Evolutionary conservation across 2,797 vertebrate genomes (phyloP).

Genomic region (Myotis pilosus): DNA sequence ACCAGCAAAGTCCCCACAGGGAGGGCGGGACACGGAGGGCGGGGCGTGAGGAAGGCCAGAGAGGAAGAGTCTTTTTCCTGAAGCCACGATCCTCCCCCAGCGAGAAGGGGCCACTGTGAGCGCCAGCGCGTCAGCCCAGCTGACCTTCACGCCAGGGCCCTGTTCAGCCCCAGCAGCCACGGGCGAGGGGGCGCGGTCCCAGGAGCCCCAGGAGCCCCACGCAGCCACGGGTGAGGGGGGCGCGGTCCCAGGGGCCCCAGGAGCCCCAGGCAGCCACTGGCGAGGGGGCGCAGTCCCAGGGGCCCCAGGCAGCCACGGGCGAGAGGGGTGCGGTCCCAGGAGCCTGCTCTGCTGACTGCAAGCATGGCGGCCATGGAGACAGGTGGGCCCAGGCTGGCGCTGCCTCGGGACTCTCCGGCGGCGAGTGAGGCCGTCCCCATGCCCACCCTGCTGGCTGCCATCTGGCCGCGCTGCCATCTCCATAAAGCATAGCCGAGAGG

Average conservation of each 20-base stretch:
- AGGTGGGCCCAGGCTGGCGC: rapidly evolving
- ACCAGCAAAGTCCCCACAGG: not conserved
- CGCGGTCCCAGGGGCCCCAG: no score
- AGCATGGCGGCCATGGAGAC: rapidly evolving
- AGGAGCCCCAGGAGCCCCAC: not conserved
- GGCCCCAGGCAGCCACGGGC: no score
- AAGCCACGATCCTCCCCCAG: not conserved
- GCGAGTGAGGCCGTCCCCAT: rapidly evolving
- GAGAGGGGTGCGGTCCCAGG: not conserved
- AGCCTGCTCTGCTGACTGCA: rapidly evolving
- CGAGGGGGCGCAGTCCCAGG: no score
- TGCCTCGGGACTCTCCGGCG: rapidly evolving
- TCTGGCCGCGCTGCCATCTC: rapidly evolving
- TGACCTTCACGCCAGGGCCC: no score
- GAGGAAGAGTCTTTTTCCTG: not conserved
- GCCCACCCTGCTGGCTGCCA: not conserved
- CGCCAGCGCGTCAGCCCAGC: not conserved
- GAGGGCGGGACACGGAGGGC: rapidly evolving
- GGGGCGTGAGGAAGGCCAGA: rapidly evolving
- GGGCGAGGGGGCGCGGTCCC: no score
- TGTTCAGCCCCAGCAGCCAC: no score
- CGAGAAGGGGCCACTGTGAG: not conserved
- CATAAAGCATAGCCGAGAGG: not conserved
- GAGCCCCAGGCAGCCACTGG: no score
- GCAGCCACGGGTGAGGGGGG: no score